phyloP scores from a whole-genome alignment of 2,888 invertebrate species.

The Dysmachus trigonus region DNA sequence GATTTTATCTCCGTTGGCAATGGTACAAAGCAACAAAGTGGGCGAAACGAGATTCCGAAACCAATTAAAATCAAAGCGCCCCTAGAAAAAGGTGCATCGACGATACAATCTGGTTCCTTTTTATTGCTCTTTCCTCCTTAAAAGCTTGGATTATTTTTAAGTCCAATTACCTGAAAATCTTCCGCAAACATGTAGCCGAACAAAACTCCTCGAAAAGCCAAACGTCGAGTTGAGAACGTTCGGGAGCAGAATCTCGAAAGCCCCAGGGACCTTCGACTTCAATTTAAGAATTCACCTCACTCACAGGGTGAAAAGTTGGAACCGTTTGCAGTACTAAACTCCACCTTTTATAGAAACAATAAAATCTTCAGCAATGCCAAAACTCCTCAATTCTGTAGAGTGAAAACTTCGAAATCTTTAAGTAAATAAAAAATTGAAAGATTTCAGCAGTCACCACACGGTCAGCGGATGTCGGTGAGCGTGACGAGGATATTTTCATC shows the following conservation, averaged over 20 bases:
- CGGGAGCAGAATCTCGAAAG: background rate
- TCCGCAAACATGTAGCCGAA: background rate
- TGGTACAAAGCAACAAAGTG: background rate
- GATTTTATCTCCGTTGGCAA: background rate
- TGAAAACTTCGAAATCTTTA: constrained; percentile 2
- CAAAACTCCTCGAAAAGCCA: background rate
- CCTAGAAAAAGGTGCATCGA: background rate
- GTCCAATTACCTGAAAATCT: background rate
- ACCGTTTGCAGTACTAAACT: background rate
- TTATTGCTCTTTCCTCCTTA: background rate
- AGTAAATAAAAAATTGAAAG: constrained; percentile 1
- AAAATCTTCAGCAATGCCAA: background rate
- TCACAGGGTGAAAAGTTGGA: background rate
- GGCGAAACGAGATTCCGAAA: background rate
- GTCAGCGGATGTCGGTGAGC: background rate
- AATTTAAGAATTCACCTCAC: background rate
- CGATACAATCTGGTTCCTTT: background rate
- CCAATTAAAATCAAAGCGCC: background rate
- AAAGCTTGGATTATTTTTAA: background rate
- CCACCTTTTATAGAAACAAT: background rate
- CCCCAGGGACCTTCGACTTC: background rate
- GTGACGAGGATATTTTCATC: background rate
- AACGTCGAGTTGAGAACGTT: background rate
- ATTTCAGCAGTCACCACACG: background rate
- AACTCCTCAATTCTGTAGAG: background rate